These are phyloP conservation scores for Larimichthys crocea DNA, from an alignment of 2,113 vertebrate species.

Conservation along the genomic window DNA sequence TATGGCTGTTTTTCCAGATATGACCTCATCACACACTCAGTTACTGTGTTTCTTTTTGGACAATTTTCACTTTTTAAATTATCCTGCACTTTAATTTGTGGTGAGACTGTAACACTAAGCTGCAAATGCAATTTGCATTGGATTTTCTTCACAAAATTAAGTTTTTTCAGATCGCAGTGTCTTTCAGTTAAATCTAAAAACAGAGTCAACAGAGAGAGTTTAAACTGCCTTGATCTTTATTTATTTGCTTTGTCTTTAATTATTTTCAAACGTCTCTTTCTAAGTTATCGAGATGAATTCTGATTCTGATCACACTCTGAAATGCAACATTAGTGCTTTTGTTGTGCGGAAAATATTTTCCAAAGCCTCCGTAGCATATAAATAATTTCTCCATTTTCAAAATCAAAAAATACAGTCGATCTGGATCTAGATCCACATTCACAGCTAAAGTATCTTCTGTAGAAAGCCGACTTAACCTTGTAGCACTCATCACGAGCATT, in stretches of 20 bases:
- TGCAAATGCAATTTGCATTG: not conserved
- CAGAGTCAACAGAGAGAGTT: not conserved
- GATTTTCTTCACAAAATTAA: not conserved
- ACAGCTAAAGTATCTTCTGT: not conserved
- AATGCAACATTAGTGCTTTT: not conserved
- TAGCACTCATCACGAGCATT: not conserved
- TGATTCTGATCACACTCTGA: not conserved
- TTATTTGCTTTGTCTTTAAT: not conserved
- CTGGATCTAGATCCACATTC: not conserved
- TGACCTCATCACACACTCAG: not conserved
- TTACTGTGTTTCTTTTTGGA: not conserved
- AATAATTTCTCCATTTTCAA: not conserved
- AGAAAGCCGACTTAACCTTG: not conserved
- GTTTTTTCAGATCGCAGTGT: too few species aligned
- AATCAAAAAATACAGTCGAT: not conserved
- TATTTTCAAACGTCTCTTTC: not conserved
- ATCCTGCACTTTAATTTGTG: not conserved
- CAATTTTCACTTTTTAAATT: constrained; percentile 10
- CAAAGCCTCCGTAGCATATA: not conserved
- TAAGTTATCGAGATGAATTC: not conserved
- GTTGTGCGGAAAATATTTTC: not conserved
- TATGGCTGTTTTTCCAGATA: not conserved
- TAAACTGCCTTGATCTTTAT: not conserved
- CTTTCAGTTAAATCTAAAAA: not conserved
- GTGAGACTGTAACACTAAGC: not conserved